Evolutionary conservation across 1,140 invertebrate genomes (phyloP), one percentile per base, ranked within the genome.

Genomic region (Pogonus chalceus): DNA sequence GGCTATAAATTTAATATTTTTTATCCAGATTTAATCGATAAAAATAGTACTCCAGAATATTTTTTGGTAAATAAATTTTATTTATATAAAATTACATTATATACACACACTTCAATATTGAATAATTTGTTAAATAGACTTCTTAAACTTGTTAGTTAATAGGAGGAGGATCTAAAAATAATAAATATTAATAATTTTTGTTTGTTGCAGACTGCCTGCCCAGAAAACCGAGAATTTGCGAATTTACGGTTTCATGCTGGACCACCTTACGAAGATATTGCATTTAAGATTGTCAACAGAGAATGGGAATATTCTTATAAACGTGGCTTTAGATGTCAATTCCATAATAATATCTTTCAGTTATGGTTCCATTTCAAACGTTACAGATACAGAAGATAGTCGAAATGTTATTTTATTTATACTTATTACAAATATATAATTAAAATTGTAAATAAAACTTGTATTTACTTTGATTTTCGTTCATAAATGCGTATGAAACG

Each of bases 1-100:
- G 97, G 97, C 22, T 99, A 99, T 75, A 99, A 99, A 70, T 99
- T 99, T 74, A 99, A 99, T 75, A 99, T 99, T 57, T 99, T 99
- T 74, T 99, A 98, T 78, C 96, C 96, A 0, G 97, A 99, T 79
- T 78, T 99, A 37, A 97, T 99, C 62, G 92, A 99, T 68, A 96
- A 96, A 66, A 82, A 81, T 48, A 80, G 87, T 50, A 96, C 96
- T 10, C 97, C 96, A 0, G 85, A 93, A 66, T 99, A 98, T 69
- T 92, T 84, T 50, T 73, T 98, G 70, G 84, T 87, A 72, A 76
- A 75, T 74, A 52, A 46, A 47, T 46, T 21, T 51, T 58, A 51
- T 23, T 31, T 4, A 31, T 7, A 4, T 31, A 31, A 14, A 31
- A 31, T 31, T 31, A 31, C 14, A 7, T 31, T 31, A 31, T 31